Percentiles rank a stretch among this genome's conserved stretches.
Evolutionary conservation across 2,113 vertebrate species (phyloP).

Genomic region (Hippocampus barbouri): DNA sequence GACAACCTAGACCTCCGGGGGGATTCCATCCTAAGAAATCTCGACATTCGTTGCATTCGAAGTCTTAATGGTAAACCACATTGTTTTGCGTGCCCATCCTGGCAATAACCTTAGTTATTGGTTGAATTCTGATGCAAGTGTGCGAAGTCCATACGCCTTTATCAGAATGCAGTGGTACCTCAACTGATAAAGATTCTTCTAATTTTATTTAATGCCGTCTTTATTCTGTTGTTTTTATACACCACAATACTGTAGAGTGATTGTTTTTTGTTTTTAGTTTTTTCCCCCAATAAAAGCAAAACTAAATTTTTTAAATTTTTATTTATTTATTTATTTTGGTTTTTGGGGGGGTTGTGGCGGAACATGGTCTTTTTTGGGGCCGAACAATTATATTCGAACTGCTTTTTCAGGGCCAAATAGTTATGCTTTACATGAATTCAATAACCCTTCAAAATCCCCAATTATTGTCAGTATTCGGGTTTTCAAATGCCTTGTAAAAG

Average conservation of each 20-base stretch:
- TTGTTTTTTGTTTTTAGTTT: not conserved
- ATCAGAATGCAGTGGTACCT: not conserved
- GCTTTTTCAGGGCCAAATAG: too few relatives aligned
- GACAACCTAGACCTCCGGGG: conserved; percentile 93
- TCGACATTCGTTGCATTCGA: conserved; percentile 95
- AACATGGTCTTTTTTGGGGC: too few relatives aligned
- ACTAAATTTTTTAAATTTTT: too few relatives aligned
- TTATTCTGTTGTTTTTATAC: not conserved
- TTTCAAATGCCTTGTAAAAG: too few relatives aligned
- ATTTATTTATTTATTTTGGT: too few relatives aligned
- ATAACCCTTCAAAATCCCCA: too few relatives aligned
- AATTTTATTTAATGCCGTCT: not conserved
- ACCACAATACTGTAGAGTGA: not conserved
- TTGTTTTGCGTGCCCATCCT: not conserved
- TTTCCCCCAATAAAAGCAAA: too few relatives aligned
- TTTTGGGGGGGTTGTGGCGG: too few relatives aligned
- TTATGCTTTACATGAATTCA: too few relatives aligned
- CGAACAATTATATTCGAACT: too few relatives aligned
- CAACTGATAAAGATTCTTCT: not conserved
- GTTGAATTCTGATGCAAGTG: not conserved
- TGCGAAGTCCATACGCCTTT: not conserved
- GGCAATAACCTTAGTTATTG: not conserved
- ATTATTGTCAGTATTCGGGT: too few relatives aligned
- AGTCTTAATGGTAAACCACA: conserved; percentile 86
- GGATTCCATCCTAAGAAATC: conserved; percentile 84